These are phyloP conservation scores for Phylloscopus trochiloides DNA, from an alignment of 2,113 vertebrate species.

Conservation along the genomic window DNA sequence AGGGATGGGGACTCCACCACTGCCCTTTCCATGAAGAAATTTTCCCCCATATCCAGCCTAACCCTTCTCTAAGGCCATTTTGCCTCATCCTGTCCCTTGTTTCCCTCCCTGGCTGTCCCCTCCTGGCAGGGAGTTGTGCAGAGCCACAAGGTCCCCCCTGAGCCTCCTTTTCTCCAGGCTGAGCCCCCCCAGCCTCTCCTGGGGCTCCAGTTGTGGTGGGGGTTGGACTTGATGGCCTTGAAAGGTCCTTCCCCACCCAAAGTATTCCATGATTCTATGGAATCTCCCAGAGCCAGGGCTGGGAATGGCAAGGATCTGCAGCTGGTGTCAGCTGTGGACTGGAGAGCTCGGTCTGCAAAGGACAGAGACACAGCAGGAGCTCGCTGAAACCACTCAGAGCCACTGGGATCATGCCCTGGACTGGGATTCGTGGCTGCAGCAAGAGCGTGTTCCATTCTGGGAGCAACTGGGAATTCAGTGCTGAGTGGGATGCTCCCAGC, in stretches of 20 bases:
- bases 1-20: background rate
- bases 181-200: background rate
- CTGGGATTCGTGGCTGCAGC: background rate
- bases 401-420: background rate
- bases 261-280: background rate
- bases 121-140: background rate
- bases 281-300: background rate
- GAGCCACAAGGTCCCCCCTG: background rate
- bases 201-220: accelerated
- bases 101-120: background rate
- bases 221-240: background rate
- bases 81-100: background rate
- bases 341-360: background rate
- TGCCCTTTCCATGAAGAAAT: background rate
- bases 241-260: background rate
- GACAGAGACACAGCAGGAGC: background rate
- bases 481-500: background rate
- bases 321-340: background rate
- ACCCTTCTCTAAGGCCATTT: background rate
- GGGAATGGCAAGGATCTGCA: background rate
- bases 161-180: background rate
- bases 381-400: background rate
- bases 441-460: background rate
- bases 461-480: background rate
- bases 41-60: background rate